Base-by-base conservation (phyloP, 1,140 invertebrate genomes). In the Schlechtendalia chinensis region DNA sequence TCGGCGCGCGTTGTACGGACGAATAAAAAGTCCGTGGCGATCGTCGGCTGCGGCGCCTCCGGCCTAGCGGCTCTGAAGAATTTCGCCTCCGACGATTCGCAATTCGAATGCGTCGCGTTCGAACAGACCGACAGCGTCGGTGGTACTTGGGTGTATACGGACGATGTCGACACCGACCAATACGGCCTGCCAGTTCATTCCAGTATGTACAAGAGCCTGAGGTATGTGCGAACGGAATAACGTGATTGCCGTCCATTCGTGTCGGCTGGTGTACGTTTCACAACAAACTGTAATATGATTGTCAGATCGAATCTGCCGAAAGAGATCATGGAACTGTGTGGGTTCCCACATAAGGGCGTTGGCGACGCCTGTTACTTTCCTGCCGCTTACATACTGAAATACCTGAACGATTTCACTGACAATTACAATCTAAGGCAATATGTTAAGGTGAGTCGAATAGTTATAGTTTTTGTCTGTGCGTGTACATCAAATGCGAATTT, bases 61-160 rank as follows among this genome's bases (percentile, higher is more conserved):
- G 91, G 91, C n/a, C 85, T 92, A 19, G 88, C 88, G 29, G 89
- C 90, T 14, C 85, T 90, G 14, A 86, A 87, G 82, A 88, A 89
- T 81, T 82, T 86, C n/a, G 65, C 81, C 1, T 82, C 82, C 8
- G 81, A 84, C 22, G 81, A 83, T 24, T 81, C 84, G 12, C 83
- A 84, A 16, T 88, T 89, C 81, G 77, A 85, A 12, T 89, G 88
- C 74, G 86, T 85, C 6, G 87, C 91, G 19, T 91, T 91, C 84
- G 92, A 95, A 84, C 91, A 95, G 85, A 89, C 89, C 0, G 85
- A 88, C 24, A 84, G 89, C 83, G 87, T 96, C 65, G 95, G 95
- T n/a, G 96, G 96, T 24, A 93, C 94, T 6, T 96, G 94, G 94
- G 90, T 94, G 0, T 97, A 95, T 84, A 91, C 90, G 0, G 89